A percentile compares a stretch with the other conserved stretches of the same genome.
These are phyloP conservation scores for Halictus ligatus DNA, from an alignment of 2,888 invertebrate species.

Conservation along the genomic window DNA sequence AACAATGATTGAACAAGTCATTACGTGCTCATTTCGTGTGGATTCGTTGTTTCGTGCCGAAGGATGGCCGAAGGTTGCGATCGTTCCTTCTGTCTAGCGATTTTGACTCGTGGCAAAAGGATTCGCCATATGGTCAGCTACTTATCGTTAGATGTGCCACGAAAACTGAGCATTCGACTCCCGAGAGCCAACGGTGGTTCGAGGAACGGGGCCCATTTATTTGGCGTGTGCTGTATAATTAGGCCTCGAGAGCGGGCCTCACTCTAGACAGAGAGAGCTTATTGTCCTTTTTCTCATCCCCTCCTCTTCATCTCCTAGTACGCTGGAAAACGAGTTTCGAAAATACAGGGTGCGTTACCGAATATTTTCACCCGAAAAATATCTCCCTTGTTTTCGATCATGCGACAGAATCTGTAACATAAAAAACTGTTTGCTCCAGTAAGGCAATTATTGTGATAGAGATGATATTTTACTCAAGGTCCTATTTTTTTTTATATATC, in stretches of 20 bases:
- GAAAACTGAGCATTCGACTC: conserved; percentile 66
- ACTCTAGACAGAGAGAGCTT: conserved; percentile 46
- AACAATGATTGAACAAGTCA: neutral
- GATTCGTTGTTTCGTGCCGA: neutral
- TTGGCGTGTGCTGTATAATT: conserved; percentile 83
- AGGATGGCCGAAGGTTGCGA: conserved; percentile 62
- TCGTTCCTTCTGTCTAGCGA: conserved; percentile 65
- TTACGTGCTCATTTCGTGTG: neutral
- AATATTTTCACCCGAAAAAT: neutral
- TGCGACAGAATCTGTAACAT: neutral
- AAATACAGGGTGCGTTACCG: conserved; percentile 59
- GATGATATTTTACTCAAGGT: neutral
- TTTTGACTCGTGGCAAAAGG: conserved; percentile 77
- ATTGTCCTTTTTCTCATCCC: conserved; percentile 63
- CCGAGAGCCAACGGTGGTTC: conserved; percentile 76
- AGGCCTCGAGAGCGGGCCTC: conserved; percentile 71
- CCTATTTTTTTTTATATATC: neutral
- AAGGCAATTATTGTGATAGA: neutral
- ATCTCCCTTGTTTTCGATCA: neutral
- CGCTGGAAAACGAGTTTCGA: conserved; percentile 73
- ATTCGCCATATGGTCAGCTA: conserved; percentile 82
- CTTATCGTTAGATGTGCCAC: conserved; percentile 67
- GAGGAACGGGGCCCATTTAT: conserved; percentile 79
- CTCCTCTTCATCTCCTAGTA: conserved; percentile 43
- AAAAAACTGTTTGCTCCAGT: neutral